Evolutionary conservation across 1,140 invertebrate genomes (phyloP).

Genomic region (Venturia canescens): DNA sequence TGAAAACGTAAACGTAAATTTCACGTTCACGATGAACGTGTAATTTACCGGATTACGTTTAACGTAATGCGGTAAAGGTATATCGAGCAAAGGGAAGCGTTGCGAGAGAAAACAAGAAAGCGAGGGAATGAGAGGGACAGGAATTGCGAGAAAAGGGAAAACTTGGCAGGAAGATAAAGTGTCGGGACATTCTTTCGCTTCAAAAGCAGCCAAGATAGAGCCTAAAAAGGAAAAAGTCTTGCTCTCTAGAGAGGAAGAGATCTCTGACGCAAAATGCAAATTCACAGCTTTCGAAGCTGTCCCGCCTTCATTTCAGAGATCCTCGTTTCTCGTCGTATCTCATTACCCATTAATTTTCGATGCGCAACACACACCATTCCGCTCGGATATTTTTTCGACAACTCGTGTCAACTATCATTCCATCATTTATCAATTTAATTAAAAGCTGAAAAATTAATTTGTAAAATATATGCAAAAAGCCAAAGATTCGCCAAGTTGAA

Average conservation of each 20-base stretch:
- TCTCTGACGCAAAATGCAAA: constrained; percentile 34
- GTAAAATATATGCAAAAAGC: no score
- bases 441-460: no score
- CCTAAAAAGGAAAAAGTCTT: not conserved
- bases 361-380: no score
- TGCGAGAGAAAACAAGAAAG: no score
- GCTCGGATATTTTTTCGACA: no score
- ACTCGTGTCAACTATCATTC: no score
- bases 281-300: constrained; percentile 1
- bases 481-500: no score
- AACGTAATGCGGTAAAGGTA: constrained; percentile 30
- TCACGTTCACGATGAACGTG: no score
- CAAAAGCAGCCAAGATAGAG: not conserved
- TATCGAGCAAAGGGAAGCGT: not conserved
- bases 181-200: constrained; percentile 38
- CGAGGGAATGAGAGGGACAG: not conserved
- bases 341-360: not conserved
- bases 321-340: not conserved
- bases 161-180: constrained; percentile 34
- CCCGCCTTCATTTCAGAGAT: not conserved
- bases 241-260: constrained; percentile 2
- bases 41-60: no score
- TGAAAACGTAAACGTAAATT: no score
- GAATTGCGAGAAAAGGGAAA: not conserved
- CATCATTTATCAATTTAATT: no score